Base-by-base conservation (phyloP, 2,888 invertebrate genomes). In the Hymenopus coronatus region DNA sequence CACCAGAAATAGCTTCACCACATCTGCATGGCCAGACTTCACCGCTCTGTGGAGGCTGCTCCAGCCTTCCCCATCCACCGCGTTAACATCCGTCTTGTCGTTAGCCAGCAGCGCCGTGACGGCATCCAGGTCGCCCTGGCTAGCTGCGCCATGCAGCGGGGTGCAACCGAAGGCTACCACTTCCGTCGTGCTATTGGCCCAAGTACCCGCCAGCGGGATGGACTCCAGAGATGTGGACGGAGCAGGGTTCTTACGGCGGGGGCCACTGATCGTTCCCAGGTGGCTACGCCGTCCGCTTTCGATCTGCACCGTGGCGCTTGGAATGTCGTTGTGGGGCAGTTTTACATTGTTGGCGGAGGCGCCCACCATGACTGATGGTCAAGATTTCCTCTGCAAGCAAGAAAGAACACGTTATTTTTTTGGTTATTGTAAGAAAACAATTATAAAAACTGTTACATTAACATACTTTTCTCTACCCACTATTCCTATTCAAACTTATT, bases 111-210 rank as follows among this genome's bases (percentile, higher is more conserved):
- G 90, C 28, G 83, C 4, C 28, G 70, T 46, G 28, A 87, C 89
- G n/a, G 83, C 83, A 28, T 82, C 87, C n/a, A 54, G 30, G 84
- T 89, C 70, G 28, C 89, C 89, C 54, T 87, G 83, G 30, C 40
- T 83, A 4, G 87, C 89, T 3, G 89, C 89, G n/a, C 83, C 46
- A 33, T 89, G 89, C 70, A 89, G 84, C 0, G 84, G 30, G 28
- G 89, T 89, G 40, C 82, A 27, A 7, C 89, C 89, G 33, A 89
- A 89, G 20, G 70, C 54, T 20, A 70, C 54, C 25, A 70, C 54
- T 2, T 70, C 54, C 8, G 54, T 70, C 82, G 88, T 88, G 82
- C 83, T 88, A 83, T 15, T 82, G 82, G 88, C 83, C 46, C 25
- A 88, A 40, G 83, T 88, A 20, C 54, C 54, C 54, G 54, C 54